Percentiles rank a stretch among this genome's conserved stretches.
Conservation (phyloP, 2,888 invertebrate genomes). For the Galerucella pusilla region DNA sequence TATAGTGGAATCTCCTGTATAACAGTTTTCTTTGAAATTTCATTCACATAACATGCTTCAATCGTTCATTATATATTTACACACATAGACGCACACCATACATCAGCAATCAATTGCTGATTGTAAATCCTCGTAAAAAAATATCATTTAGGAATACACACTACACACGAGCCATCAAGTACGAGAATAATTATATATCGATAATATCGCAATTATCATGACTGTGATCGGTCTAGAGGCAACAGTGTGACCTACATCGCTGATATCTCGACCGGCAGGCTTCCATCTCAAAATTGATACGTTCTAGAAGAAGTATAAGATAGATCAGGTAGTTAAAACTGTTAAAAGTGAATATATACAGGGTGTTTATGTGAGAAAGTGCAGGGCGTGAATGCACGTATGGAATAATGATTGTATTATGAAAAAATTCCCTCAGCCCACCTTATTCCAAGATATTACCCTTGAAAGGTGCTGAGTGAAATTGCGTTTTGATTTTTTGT, state of each 20-base stretch:
- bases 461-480: no score
- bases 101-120: neutral
- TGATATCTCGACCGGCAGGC: constrained; percentile 24
- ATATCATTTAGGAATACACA: constrained; percentile 23
- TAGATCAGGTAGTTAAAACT: neutral
- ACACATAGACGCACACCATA: neutral
- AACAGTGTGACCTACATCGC: constrained; percentile 27
- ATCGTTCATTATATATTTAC: constrained; percentile 10
- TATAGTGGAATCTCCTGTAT: neutral
- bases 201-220: constrained; percentile 30
- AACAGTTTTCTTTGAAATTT: neutral
- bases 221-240: constrained; percentile 32
- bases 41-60: neutral
- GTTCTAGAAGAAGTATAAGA: constrained; percentile 17
- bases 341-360: neutral
- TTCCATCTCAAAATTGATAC: constrained; percentile 27
- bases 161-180: constrained; percentile 27
- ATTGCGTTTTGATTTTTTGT: no score
- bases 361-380: neutral
- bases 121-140: constrained; percentile 12
- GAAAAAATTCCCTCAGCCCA: no score
- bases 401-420: no score
- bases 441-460: no score
- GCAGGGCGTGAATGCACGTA: no score
- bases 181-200: constrained; percentile 20